These are phyloP conservation scores for Globia sparganii DNA, from an alignment of 2,888 invertebrate species.

Conservation along the genomic window DNA sequence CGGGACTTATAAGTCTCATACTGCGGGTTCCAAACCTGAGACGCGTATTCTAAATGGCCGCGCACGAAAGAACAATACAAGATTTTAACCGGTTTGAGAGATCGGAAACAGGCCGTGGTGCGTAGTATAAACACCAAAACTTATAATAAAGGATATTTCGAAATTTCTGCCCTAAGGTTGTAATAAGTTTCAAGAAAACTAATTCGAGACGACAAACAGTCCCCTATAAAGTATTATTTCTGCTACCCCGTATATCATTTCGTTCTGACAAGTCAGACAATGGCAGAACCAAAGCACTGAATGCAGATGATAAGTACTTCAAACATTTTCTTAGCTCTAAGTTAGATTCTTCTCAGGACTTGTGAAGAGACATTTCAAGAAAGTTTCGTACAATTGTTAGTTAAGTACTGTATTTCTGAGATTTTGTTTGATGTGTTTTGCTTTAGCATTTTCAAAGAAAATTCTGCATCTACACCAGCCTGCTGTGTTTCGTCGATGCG, in stretches of 20 bases:
- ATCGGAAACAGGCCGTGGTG: too few relatives aligned
- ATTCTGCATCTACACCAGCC: not conserved
- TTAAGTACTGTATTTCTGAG: conserved; percentile 3
- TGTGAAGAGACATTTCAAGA: conserved; percentile 24
- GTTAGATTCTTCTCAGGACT: conserved; percentile 40
- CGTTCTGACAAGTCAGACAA: conserved; percentile 27
- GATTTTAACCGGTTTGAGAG: too few relatives aligned
- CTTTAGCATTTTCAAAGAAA: not conserved
- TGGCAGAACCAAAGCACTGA: conserved; percentile 32
- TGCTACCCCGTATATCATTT: conserved; percentile 9
- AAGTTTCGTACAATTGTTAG: conserved; percentile 37
- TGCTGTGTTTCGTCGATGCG: too few relatives aligned
- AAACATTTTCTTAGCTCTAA: conserved; percentile 40
- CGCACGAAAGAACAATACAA: too few relatives aligned
- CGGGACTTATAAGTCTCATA: too few relatives aligned
- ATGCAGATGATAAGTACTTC: conserved; percentile 42
- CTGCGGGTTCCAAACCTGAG: too few relatives aligned
- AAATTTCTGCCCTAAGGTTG: not conserved
- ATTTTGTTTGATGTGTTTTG: conserved; percentile 23
- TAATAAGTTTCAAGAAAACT: not conserved
- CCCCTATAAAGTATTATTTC: conserved; percentile 19
- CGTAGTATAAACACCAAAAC: too few relatives aligned
- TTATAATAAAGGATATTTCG: not conserved
- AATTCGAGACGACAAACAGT: not conserved
- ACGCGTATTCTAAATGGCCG: too few relatives aligned